Evolutionary conservation across 2,888 invertebrate species (phyloP), one percentile per base, ranked within the genome.

Genomic region (Loripinus fragilis): DNA sequence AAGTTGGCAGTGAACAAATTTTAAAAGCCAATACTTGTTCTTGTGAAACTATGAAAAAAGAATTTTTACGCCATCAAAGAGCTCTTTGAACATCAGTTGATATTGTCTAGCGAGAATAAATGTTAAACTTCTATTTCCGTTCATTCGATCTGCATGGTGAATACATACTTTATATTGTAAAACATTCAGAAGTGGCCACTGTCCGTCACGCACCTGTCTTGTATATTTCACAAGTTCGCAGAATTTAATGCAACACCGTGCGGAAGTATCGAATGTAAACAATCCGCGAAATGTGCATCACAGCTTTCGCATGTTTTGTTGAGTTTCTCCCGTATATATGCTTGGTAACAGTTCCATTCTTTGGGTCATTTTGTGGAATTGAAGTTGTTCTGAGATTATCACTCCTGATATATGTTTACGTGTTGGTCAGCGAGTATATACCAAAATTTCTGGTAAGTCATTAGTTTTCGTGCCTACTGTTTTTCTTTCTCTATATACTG

Each of bases 321-420:
- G 90, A 90, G 64, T 86, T 89, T 73, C 71, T 91, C 30, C 89
- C 90, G 0, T 91, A 87, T 66, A 65, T 91, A 15, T 86, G 86
- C 55, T 85, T 91, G 25, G 89, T 90, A 25, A 87, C 89, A 30
- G 76, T 90, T 25, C 91, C 91, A 8, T 75, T 91, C 45, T 85
- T 88, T 69, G 91, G 91, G 8, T 87, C 89, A 17, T 91, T 91
- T 78, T 86, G 85, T 68, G 91, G 91, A 15, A 81, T 86, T 45
- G 90, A 90, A 28, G 73, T 87, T 17, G 86, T 89, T 71, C 75
- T 90, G 52, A 76, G 90, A 41, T 65, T 89, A 45, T 90, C 91
- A 2, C 66, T 91, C 8, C 75, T 89, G 23, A 74, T 91, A 67
- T 86, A 83, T 77, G 25, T 87, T 12, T 90, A 89, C 78, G 85